Conservation (phyloP, 2,888 invertebrate genomes). For the Meloe dianella region DNA sequence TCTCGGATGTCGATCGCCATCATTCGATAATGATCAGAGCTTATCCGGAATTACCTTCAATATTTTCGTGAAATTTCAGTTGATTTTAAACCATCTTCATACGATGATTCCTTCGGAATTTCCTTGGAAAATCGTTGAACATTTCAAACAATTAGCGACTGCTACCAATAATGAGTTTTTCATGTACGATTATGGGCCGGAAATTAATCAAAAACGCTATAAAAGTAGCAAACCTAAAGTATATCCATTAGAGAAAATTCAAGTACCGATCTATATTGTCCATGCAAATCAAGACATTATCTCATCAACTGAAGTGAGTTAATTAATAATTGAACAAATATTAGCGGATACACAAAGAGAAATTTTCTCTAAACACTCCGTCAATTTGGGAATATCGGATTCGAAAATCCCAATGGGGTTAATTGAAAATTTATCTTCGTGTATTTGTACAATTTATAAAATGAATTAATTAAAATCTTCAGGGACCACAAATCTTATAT, state of each 20-base stretch:
- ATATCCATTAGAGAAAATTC: conserved; percentile 33
- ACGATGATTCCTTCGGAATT: conserved; percentile 14
- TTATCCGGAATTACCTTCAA: too few relatives aligned
- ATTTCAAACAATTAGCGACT: conserved; percentile 26
- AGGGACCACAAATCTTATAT: conserved; percentile 20
- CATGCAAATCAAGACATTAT: conserved; percentile 17
- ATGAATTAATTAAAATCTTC: not conserved
- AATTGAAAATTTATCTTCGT: too few relatives aligned
- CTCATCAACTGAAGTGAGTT: conserved; percentile 16
- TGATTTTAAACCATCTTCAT: not conserved
- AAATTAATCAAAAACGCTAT: conserved; percentile 27
- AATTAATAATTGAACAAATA: too few relatives aligned
- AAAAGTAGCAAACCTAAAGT: conserved; percentile 20
- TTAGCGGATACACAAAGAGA: too few relatives aligned
- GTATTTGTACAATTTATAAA: not conserved
- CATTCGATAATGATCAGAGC: too few relatives aligned
- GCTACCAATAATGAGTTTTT: conserved; percentile 22
- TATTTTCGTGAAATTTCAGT: not conserved
- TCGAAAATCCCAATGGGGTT: too few relatives aligned
- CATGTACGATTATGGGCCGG: conserved; percentile 34
- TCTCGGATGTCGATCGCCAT: too few relatives aligned
- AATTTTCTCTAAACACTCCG: too few relatives aligned
- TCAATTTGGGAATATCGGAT: too few relatives aligned
- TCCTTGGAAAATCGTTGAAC: conserved; percentile 27
- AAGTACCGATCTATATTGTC: conserved; percentile 26